Base-by-base conservation (phyloP, 1,140 invertebrate genomes). In the Penaeus vannamei region DNA sequence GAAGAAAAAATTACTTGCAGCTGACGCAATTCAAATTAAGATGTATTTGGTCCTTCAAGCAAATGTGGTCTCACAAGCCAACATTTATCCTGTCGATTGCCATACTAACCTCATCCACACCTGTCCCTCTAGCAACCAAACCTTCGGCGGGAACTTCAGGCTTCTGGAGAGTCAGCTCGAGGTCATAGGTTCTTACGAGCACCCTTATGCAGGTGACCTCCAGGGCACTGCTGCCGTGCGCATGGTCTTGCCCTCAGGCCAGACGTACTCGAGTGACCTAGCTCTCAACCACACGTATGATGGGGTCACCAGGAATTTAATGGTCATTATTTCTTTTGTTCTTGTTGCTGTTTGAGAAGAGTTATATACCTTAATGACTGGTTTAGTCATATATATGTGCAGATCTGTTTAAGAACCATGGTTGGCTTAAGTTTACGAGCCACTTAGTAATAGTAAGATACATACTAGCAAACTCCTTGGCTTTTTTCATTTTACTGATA, bases 101-200 rank as follows among this genome's bases (percentile, higher is more conserved):
- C 53, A 53, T 53, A 0, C 53, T 53, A 53, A 53, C 53, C 53
- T 53, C 53, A 1, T 53, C 53, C 53, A 17, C 12, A 53, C 53
- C 7, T 69, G 7, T n/a, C 4, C 59, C 46, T 22, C 2, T 60
- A 84, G 87, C 29, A 17, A 84, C 26, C 7, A 85, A 4, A 62
- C 32, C 19, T 79, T 84, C 42, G 84, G 60, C 26, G 82, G 82
- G 20, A 76, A 42, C 32, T 19, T 84, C 1, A 32, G 23, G 26
- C 72, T 89, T 10, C 64, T 89, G 53, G 76, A 80, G 59, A 89
- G 87, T 46, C 29, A 60, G 60, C 0, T 85, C 23, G 22, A 84
- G 61, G 32, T 85, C 14, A 26, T 22, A 60, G 82, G 87, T 22
- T 2, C 42, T 1, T n/a, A 62, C 10, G 53, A 42, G 19, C 81